Evolutionary conservation across 1,140 invertebrate species (phyloP), one percentile per base, ranked within the genome.

Genomic region (Agrypnia vestita): DNA sequence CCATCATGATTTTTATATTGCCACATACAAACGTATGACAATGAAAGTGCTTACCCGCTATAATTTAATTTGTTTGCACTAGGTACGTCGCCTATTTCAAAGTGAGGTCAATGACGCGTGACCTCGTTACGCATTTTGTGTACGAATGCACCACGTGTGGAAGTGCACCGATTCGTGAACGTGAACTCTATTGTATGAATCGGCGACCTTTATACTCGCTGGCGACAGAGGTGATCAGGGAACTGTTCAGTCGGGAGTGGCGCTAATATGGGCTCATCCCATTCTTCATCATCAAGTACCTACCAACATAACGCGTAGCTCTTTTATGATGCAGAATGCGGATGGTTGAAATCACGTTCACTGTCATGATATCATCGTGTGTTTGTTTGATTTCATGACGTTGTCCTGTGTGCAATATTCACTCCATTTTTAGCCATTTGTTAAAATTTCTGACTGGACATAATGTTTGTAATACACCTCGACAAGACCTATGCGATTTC

Each of bases 101-200:
- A 15, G 21, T 15, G 35, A 15, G 62, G 62, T 67, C 17, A 67
- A 43, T 46, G 62, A 43, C 62, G 11, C 35, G 15, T 62, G 43
- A 19, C 55, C 55, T 15, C 35, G 35, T 43, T 3, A 35, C 6
- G 21, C 43, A 15, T 43, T 17, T 46, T 25, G 13, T 44, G 11
- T 67, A 13, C 44, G 62, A 44, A 19, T 59, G 17, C 62, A 67
- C 62, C 62, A 67, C 62, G 62, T 67, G 62, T 67, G 35, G 44
- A 47, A 67, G 62, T 67, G 62, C 62, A 67, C 13, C 43, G 62
- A 67, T 46, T 44, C 62, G 62, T 67, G 62, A 67, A 67, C 62
- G 62, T 67, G 62, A 67, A 67, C 62, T 43, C n/a, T 67, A 67
- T 67, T 67, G 13, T 15, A 35, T 35, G 25, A 43, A 67, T 43